Evolutionary conservation across 2,888 invertebrate species (phyloP).

Genomic region (Cyclophora punctaria): DNA sequence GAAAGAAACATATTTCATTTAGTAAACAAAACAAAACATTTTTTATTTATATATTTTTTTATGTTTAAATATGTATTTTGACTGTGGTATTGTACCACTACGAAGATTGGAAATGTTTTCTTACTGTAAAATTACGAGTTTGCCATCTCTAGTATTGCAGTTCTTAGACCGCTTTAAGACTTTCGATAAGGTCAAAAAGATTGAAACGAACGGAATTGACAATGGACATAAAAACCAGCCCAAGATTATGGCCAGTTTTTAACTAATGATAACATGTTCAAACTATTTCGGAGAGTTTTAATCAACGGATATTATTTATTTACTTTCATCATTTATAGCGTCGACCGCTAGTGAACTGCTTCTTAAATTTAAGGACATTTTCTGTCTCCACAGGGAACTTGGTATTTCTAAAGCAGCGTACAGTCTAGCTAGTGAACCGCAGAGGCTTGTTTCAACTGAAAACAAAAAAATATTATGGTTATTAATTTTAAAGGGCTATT

Average conservation of each 20-base stretch:
- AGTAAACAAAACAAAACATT: too few species aligned
- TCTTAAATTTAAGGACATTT: conserved; percentile 31
- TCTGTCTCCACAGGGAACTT: conserved; percentile 25
- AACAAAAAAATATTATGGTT: conserved; percentile 4
- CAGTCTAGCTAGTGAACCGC: conserved; percentile 79
- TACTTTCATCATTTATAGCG: conserved; percentile 69
- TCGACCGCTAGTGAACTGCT: conserved; percentile 60
- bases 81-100: too few species aligned
- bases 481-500: too few species aligned
- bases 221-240: too few species aligned
- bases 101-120: too few species aligned
- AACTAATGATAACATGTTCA: not conserved
- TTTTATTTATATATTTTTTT: too few species aligned
- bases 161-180: too few species aligned
- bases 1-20: not conserved
- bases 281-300: not conserved
- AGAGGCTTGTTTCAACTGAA: conserved; percentile 75
- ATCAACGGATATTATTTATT: not conserved
- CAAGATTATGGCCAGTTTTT: not conserved
- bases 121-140: too few species aligned
- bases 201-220: too few species aligned
- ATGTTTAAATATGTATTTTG: too few species aligned
- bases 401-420: conserved; percentile 70
- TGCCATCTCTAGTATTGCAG: too few species aligned
- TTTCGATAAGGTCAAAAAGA: too few species aligned